Conservation (phyloP, 2,888 invertebrate species). For the Eupeodes luniger region DNA sequence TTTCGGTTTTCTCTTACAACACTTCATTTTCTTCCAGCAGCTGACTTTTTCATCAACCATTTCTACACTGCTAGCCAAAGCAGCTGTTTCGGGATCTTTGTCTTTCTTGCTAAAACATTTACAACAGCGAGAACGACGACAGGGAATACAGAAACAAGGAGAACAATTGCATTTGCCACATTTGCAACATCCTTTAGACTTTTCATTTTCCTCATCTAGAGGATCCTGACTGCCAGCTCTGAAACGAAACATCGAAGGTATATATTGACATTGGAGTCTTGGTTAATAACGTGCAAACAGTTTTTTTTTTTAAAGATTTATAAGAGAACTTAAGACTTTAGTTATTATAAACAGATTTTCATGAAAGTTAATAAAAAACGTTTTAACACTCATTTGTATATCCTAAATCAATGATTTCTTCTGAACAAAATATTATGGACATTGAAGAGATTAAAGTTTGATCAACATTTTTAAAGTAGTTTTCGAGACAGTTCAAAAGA, state of each 20-base stretch:
- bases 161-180: constrained; percentile 79
- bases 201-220: constrained; percentile 79
- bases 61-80: constrained; percentile 80
- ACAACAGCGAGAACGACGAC: constrained; percentile 82
- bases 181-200: constrained; percentile 80
- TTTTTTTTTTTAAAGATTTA: neutral
- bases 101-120: constrained; percentile 81
- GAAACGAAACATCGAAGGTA: constrained; percentile 52
- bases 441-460: no score
- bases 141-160: constrained; percentile 82
- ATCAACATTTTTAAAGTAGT: no score
- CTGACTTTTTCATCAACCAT: constrained; percentile 81
- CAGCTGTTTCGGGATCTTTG: constrained; percentile 77
- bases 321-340: neutral
- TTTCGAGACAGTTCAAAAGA: no score
- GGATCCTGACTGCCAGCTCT: constrained; percentile 83
- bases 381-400: no score
- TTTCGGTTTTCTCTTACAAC: constrained; percentile 85
- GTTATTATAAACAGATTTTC: neutral
- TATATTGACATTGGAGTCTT: constrained; percentile 48
- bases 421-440: no score
- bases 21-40: constrained; percentile 82
- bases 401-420: no score
- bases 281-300: constrained; percentile 37
- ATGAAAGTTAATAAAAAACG: no score